Evolutionary conservation across 2,797 vertebrate genomes (phyloP).

Genomic region (Decapterus maruadsi): DNA sequence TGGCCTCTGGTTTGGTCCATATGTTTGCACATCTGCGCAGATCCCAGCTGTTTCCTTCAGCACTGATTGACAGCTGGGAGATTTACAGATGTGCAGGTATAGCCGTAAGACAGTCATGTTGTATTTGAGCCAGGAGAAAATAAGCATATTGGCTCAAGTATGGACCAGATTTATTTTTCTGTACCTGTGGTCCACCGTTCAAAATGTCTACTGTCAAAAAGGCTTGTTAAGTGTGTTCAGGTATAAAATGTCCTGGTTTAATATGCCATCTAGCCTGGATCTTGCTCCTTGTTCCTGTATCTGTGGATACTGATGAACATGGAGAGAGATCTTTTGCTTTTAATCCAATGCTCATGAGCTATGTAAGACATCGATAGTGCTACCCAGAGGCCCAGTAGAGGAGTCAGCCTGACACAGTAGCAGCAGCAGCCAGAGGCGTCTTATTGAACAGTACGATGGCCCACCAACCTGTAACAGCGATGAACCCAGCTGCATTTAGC

Average conservation of each 20-base stretch:
- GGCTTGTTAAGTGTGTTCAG: neutral
- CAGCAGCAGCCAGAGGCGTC: slow-evolving; percentile 37
- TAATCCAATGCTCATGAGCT: neutral
- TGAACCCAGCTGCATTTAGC: slow-evolving; percentile 32
- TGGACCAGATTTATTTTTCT: too few relatives aligned
- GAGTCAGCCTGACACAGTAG: neutral
- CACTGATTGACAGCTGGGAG: too few relatives aligned
- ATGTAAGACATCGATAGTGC: slow-evolving; percentile 23
- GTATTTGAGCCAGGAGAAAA: too few relatives aligned
- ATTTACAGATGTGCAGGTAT: too few relatives aligned
- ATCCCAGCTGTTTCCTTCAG: too few relatives aligned
- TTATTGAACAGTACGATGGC: slow-evolving; percentile 17
- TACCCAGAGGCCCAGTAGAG: slow-evolving; percentile 20
- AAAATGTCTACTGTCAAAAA: neutral
- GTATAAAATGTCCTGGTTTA: neutral
- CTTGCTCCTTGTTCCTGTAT: slow-evolving; percentile 2
- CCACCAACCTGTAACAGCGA: slow-evolving; percentile 18
- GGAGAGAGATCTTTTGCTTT: neutral
- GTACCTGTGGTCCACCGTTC: neutral
- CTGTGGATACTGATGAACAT: slow-evolving; percentile 15
- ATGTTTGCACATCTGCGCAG: too few relatives aligned
- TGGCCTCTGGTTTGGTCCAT: too few relatives aligned
- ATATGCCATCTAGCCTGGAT: neutral
- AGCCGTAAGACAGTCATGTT: too few relatives aligned
- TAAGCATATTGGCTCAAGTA: too few relatives aligned